Evolutionary conservation across 2,113 vertebrate genomes (phyloP), one percentile per base, ranked within the genome.

Genomic region (Aspidoscelis tigris): DNA sequence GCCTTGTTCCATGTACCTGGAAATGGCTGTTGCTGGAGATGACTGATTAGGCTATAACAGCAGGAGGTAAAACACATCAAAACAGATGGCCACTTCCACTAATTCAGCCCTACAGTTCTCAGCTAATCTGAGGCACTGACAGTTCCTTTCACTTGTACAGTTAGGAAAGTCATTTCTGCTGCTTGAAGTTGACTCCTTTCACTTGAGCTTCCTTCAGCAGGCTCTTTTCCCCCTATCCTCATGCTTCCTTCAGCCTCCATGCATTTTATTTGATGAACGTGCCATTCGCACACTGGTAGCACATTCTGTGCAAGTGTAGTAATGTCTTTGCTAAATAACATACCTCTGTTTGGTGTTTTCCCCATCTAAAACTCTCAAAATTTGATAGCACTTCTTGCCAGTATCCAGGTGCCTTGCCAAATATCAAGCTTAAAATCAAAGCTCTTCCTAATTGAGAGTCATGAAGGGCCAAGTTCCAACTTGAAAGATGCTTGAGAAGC

Each of bases 401-500:
- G 66, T n/a, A 14, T 68, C 24, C 26, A 26, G 44, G 20, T 33
- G 24, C 58, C 18, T 58, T 55, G 70, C 58, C 68, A 82, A 78
- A 70, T 10, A 10, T 43, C 61, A 84, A 41, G 74, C 14, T 84
- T 65, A 71, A 75, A 88, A 77, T 73, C 73, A 44, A 66, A 78
- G 58, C 58, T 47, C 22, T 65, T 66, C 53, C 22, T 66, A 53
- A 41, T 65, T n/a, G 3, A 77, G 78, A 81, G 58, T 81, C 82
- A 73, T 39, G 41, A 78, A 24, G 50, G 44, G 26, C 50, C n/a
- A 81, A 77, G 69, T 47, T 33, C 41, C 39, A 81, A 77, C 75
- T 47, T 33, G 68, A 68, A 73, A 43, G 10, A 44, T 58, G 79
- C 16, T 66, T 50, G 26, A 4, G 26, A 61, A 12, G 22, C 44